Base-by-base conservation (phyloP, 2,797 vertebrate genomes). In the Lindbergichthys nudifrons region DNA sequence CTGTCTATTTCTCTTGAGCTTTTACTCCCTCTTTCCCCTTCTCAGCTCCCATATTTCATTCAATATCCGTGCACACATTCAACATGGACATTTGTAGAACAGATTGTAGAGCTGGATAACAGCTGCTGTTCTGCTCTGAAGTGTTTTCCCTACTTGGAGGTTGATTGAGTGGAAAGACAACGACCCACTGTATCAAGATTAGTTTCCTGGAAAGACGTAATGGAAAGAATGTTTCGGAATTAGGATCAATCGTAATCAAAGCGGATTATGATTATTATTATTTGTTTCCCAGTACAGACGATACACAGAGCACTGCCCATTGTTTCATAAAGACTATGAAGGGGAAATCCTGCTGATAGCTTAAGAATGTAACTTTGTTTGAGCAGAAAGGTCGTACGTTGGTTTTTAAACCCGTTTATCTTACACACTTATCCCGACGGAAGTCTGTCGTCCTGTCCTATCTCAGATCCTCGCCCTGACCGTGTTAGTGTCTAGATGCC, bases 101-200 rank as follows among this genome's bases (percentile, higher is more conserved):
- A 87, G 89, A 92, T 36, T 89, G 86, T 79, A 42, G 66, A 70
- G 67, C 75, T 80, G 75, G 64, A 83, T 77, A 26, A 60, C 76
- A 82, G 69, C 70, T 76, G 73, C 56, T 61, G 8, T 41, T 69
- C 30, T 73, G 53, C 53, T 75, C 26, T 74, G 57, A 71, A 61
- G 53, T 62, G 45, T 67, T 46, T 77, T 46, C 39, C 63, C 39
- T 32, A 23, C 61, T 67, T 64, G 39, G 47, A 79, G 46, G 48
- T 56, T 48, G 68, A 83, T 79, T 36, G 77, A 81, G 68, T 68
- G 47, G 58, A 65, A 70, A 66, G 72, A 73, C 57, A 47, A 52
- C 18, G 36, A 45, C 54, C 45, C 16, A 32, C 71, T 51, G 50
- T 23, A 21, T 73, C 79, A 47, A 41, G 36, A 59, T 41, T 16